Evolutionary conservation across 2,113 vertebrate genomes (phyloP).

Genomic region (Cebus imitator): DNA sequence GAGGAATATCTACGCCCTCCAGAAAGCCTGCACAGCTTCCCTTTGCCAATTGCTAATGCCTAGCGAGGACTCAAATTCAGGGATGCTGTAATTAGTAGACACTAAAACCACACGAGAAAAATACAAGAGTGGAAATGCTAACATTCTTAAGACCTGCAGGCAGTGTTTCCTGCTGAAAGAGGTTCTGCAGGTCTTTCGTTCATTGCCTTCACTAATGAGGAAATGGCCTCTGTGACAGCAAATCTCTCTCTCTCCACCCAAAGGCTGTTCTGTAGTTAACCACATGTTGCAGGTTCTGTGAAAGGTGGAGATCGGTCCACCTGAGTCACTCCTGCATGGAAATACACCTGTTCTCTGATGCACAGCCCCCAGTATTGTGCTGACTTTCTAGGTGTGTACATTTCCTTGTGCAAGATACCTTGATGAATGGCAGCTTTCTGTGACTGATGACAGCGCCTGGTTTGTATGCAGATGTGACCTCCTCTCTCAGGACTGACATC

Average conservation of each 20-base stretch:
- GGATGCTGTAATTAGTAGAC: background rate
- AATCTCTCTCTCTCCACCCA: background rate
- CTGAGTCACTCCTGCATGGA: background rate
- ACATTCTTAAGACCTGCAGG: background rate
- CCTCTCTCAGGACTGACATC: background rate
- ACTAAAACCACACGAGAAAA: background rate
- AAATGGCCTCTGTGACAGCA: rapidly evolving
- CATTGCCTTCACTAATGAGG: background rate
- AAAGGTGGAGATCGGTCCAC: background rate
- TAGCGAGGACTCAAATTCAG: too few species aligned
- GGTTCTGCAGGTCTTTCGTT: background rate
- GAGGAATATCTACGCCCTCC: background rate
- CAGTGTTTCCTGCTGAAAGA: background rate
- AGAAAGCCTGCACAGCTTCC: background rate
- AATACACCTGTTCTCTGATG: background rate
- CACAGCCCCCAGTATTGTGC: too few species aligned
- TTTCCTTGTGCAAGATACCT: background rate
- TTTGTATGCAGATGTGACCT: background rate
- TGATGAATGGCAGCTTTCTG: background rate
- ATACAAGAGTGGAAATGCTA: background rate
- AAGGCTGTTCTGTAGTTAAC: background rate
- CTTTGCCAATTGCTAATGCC: background rate
- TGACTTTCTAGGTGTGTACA: background rate
- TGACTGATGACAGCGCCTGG: too few species aligned
- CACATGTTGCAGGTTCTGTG: background rate